Evolutionary conservation across 2,888 invertebrate species (phyloP).

Genomic region (Drosophila borealis): DNA sequence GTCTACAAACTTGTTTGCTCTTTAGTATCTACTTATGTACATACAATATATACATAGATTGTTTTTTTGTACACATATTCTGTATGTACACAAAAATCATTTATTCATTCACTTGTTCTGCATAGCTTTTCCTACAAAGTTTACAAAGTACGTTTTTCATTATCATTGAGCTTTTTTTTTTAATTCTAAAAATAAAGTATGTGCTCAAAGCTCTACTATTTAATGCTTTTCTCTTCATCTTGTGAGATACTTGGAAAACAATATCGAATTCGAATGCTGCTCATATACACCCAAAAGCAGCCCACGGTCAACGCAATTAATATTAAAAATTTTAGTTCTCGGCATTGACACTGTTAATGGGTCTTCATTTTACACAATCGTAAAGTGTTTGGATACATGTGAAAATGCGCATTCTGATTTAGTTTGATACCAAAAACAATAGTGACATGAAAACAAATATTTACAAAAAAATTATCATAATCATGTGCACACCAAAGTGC

Average conservation of each 20-base stretch:
- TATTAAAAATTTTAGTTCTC: conserved; percentile 47
- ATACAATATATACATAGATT: conserved; percentile 8
- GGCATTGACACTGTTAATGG: conserved; percentile 44
- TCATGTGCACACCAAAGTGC: conserved; percentile 2
- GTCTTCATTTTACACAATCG: conserved; percentile 1
- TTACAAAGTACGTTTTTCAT: conserved; percentile 54
- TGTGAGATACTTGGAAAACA: conserved; percentile 42
- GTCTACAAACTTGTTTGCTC: conserved; percentile 37
- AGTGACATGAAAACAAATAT: background rate
- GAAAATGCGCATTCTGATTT: too few species aligned
- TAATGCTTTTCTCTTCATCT: conserved; percentile 48
- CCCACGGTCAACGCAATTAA: conserved; percentile 80
- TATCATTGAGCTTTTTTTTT: conserved; percentile 77
- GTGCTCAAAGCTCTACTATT: conserved; percentile 64
- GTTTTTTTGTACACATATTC: conserved; percentile 27
- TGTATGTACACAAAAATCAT: conserved; percentile 36
- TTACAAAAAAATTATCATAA: background rate
- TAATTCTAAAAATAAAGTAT: conserved; percentile 73
- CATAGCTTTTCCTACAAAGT: conserved; percentile 63
- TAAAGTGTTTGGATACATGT: background rate
- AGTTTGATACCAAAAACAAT: too few species aligned
- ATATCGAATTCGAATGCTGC: conserved; percentile 63
- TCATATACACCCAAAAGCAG: conserved; percentile 68
- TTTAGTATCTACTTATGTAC: conserved; percentile 22
- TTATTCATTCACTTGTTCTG: conserved; percentile 29